A percentile compares a stretch with the other conserved stretches of the same genome.
Evolutionary conservation across 2,888 invertebrate genomes (phyloP).

Genomic region (Torymus texanus): DNA sequence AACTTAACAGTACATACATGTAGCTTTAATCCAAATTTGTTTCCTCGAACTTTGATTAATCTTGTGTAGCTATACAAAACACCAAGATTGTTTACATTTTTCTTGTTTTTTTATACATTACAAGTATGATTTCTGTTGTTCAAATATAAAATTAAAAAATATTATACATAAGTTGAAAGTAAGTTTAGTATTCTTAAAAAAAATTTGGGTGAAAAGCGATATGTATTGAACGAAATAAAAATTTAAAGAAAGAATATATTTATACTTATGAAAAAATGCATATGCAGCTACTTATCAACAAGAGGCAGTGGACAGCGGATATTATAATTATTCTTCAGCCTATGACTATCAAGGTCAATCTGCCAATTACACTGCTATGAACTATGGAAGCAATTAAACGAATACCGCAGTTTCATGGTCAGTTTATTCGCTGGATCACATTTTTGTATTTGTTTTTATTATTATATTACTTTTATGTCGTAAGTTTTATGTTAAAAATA

Average conservation of each 20-base stretch:
- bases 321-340: conserved; percentile 67
- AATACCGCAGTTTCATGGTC: conserved; percentile 69
- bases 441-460: conserved; percentile 53
- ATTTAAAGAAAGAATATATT: conserved; percentile 30
- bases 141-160: not conserved
- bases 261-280: conserved; percentile 57
- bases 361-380: conserved; percentile 68
- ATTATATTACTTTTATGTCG: conserved; percentile 52
- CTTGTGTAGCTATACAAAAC: no score
- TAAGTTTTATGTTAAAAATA: conserved; percentile 58
- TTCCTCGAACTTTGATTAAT: no score
- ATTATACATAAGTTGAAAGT: not conserved
- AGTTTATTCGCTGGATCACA: conserved; percentile 60
- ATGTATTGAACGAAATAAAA: conserved; percentile 34
- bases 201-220: conserved; percentile 13
- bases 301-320: conserved; percentile 69
- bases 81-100: no score
- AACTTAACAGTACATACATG: conserved; percentile 29
- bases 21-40: not conserved
- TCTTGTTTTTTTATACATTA: not conserved
- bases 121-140: conserved; percentile 21
- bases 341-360: conserved; percentile 69
- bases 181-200: no score
- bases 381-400: conserved; percentile 69
- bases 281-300: conserved; percentile 70